Base-by-base conservation (phyloP, 1,140 invertebrate species). In the Lepidurus couesii region DNA sequence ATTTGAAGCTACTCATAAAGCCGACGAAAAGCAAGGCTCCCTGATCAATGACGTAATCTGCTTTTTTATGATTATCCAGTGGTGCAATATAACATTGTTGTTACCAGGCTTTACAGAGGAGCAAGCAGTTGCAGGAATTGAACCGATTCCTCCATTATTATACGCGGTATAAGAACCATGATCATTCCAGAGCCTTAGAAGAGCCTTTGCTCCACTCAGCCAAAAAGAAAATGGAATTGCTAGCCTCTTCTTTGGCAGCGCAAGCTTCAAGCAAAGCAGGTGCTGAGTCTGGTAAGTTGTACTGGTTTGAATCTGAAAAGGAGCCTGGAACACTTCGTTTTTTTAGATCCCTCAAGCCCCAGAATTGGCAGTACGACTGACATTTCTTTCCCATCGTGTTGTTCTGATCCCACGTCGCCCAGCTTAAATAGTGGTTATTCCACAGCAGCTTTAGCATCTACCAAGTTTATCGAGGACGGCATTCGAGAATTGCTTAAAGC, bases 61-160 rank as follows among this genome's bases (percentile, higher is more conserved):
- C 74, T 80, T 42, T 78, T 4, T 7, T n/a, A 11, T 42, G 42
- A 16, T 75, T 4, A 74, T 42, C 34, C 26, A 21, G 9, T 42
- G 13, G 43, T 11, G 44, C 10, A 47, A 7, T 13, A 47, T 77
- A 79, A 13, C 5, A 7, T 2, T 75, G 16, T 6, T 75, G 16
- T 44, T 9, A 8, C 26, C 42, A 42, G 42, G 74, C 76, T n/a
- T 43, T 45, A 34, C 75, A 77, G 42, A 44, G 75, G 11, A 79
- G 73, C 47, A 76, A 77, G 44, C 79, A 77, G 24, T 45, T 78
- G 65, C 74, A 77, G 84, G 90, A 91, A 81, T 83, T 91, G 77
- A 90, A 89, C 79, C 84, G 89, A 80, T 91, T 91, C 85, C 85
- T 91, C 5, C 90, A 91, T 81, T 91, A 89, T 84, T 91, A 91